Conservation (phyloP, 2,888 invertebrate species). For the Phasia obesa region DNA sequence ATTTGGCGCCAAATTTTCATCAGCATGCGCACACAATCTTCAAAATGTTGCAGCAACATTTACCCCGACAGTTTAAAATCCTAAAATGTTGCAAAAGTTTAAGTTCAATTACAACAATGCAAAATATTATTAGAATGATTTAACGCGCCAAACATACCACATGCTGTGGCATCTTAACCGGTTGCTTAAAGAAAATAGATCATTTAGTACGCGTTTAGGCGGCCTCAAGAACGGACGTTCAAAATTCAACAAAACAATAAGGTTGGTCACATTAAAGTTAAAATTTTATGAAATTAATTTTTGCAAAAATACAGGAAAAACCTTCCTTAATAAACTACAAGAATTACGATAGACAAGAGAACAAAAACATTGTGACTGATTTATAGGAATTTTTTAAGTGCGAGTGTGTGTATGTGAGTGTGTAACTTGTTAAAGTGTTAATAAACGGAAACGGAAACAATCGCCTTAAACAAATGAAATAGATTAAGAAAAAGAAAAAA, state of each 20-base stretch:
- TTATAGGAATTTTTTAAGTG: background rate
- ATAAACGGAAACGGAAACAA: slow-evolving; percentile 58
- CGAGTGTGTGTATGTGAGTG: background rate
- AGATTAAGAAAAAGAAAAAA: background rate
- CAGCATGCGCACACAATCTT: slow-evolving; percentile 47
- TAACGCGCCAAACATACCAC: slow-evolving; percentile 63
- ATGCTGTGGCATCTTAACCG: slow-evolving; percentile 58
- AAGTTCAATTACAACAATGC: slow-evolving; percentile 13
- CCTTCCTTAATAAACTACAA: background rate
- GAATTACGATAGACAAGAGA: background rate
- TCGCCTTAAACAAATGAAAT: slow-evolving; percentile 23
- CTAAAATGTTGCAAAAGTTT: slow-evolving; percentile 41
- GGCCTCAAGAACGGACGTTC: slow-evolving; percentile 51
- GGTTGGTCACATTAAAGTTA: background rate
- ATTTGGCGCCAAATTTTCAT: slow-evolving; percentile 52
- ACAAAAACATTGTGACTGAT: background rate
- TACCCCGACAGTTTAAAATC: background rate
- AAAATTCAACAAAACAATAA: background rate
- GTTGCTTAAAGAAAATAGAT: slow-evolving; percentile 35
- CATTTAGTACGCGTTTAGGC: slow-evolving; percentile 54
- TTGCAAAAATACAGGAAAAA: background rate
- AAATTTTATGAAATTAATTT: background rate
- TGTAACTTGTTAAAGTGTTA: slow-evolving; percentile 36
- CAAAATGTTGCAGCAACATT: slow-evolving; percentile 66
- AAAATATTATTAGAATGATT: slow-evolving; percentile 51